Base-by-base conservation (phyloP, 1,140 invertebrate genomes). In the Brachionus rotundiformis region DNA sequence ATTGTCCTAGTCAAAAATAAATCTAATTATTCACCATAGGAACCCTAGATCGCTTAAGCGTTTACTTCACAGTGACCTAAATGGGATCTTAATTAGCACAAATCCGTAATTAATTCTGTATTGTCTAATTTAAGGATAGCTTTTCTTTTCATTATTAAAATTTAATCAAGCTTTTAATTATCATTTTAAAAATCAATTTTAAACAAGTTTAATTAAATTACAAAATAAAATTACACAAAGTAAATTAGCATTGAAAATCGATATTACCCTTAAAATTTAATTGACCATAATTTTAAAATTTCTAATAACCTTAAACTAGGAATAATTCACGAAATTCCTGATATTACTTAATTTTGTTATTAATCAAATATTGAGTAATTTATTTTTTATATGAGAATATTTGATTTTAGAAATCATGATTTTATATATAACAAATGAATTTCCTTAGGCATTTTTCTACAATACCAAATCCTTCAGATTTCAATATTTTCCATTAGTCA, bases 261-360 rank as follows among this genome's bases (percentile, higher is more conserved):
- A 54, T 54, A 54, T 54, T 54, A 8, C n/a, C 10, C 11, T 41
- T n/a, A 13, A 41, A 41, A 54, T 54, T 4, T 19, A 54, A 54
- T 54, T 54, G 47, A 54, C 47, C 47, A 54, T 54, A 19, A n/a
- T 54, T 54, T 49, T 25, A 54, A 54, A 25, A 54, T 23, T 7
- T 54, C 19, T 54, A 54, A 54, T 54, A 54, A 54, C 47, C 47
- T 54, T 54, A 54, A 54, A 54, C 47, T 54, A 54, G 47, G 2
- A 54, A 54, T 54, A 54, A 54, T 54, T 54, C 47, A 54, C 16
- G 47, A 54, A 54, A 54, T 54, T 54, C 47, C 47, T 54, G 47
- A 54, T 54, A 54, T 54, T 54, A 54, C 47, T 54, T 54, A 54
- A 54, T 54, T 54, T 54, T 54, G 47, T 23, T 19, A 54, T 54